Percentiles rank a stretch among this genome's conserved stretches.
phyloP scores from a whole-genome alignment of 2,113 vertebrate species.

The Hemibagrus wyckioides region DNA sequence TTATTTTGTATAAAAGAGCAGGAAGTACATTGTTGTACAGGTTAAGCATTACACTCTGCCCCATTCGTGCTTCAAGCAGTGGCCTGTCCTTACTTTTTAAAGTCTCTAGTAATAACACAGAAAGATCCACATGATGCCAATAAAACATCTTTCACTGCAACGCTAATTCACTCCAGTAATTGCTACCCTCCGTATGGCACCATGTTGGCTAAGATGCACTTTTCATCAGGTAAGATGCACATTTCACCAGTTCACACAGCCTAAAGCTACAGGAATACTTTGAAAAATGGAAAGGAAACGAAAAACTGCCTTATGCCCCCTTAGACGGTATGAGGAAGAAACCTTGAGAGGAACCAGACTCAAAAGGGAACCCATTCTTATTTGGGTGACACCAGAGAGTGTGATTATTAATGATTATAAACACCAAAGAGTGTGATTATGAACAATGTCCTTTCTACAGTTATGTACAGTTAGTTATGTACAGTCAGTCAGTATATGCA shows the following conservation, averaged over 20 bases:
- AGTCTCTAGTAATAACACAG: background rate
- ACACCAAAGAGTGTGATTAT: no score
- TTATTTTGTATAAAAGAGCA: background rate
- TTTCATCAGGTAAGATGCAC: background rate
- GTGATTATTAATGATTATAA: no score
- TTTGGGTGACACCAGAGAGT: no score
- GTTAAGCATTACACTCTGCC: background rate
- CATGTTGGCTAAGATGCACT: background rate
- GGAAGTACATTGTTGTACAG: background rate
- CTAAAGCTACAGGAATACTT: background rate
- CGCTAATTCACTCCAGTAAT: conserved; percentile 32
- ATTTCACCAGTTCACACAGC: background rate
- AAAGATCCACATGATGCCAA: background rate
- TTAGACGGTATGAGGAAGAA: no score
- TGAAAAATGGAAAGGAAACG: no score
- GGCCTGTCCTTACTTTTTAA: background rate
- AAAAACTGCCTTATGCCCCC: no score
- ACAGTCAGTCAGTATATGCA: no score
- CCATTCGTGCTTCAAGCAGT: background rate
- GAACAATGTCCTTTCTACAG: no score
- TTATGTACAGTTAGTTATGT: no score
- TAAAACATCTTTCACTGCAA: background rate
- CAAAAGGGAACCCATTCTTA: no score
- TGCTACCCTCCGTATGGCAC: conserved; percentile 27
- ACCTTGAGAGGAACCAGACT: no score